phyloP scores from a whole-genome alignment of 2,113 vertebrate genomes.

The Pygoscelis antarcticus region DNA sequence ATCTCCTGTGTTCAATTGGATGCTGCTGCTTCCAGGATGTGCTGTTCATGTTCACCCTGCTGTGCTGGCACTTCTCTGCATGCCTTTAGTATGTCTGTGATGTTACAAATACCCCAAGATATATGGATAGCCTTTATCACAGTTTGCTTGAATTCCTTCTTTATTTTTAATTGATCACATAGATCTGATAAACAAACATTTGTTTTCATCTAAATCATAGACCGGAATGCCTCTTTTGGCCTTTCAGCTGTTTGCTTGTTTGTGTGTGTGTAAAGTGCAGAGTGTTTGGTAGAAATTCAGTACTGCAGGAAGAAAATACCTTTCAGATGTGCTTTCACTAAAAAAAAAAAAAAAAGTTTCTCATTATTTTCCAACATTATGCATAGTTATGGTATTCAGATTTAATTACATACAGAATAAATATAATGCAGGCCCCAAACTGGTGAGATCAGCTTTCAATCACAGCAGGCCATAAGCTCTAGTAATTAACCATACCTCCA shows the following conservation, averaged over 20 bases:
- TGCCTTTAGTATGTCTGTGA: neutral
- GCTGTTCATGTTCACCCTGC: conserved; percentile 29
- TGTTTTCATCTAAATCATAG: neutral
- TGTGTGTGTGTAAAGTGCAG: neutral
- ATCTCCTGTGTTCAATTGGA: conserved; percentile 22
- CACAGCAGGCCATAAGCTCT: conserved; percentile 64
- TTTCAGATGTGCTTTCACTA: conserved; percentile 9
- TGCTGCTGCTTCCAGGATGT: conserved; percentile 38
- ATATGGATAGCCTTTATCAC: neutral
- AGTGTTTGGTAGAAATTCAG: neutral
- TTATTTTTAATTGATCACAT: conserved; percentile 6
- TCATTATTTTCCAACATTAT: conserved; percentile 57
- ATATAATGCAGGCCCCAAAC: conserved; percentile 50
- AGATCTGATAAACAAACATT: neutral
- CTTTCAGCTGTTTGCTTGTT: neutral
- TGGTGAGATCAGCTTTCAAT: conserved; percentile 69
- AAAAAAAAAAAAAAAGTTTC: neutral
- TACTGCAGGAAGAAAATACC: conserved; percentile 19
- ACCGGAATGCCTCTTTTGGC: neutral
- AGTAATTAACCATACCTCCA: conserved; percentile 65
- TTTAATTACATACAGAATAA: conserved; percentile 69
- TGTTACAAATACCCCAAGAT: neutral
- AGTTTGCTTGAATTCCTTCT: conserved; percentile 3
- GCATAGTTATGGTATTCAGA: conserved; percentile 55
- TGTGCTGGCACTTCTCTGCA: conserved; percentile 16